phyloP scores from a whole-genome alignment of 1,140 invertebrate genomes.

The Drosophila lini region DNA sequence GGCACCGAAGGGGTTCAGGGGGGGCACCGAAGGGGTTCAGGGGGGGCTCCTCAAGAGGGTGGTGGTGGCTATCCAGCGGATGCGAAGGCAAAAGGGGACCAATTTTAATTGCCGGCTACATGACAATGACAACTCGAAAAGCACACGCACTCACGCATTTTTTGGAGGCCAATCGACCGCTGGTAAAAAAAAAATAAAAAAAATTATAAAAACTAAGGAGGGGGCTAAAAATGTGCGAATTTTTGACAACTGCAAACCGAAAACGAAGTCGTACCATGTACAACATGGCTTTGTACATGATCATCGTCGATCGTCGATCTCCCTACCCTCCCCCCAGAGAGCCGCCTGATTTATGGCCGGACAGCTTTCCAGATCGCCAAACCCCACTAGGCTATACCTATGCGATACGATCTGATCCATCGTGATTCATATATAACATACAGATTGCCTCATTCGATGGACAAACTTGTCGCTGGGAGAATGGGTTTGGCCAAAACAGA shows the following conservation, averaged over 20 bases:
- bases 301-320: conserved; percentile 1
- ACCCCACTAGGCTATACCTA: conserved; percentile 4
- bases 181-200: conserved; percentile 6
- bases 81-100: conserved; percentile 50
- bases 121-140: conserved; percentile 57
- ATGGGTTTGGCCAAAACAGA: conserved; percentile 8
- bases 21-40: background rate
- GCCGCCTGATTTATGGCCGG: conserved; percentile 44
- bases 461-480: conserved; percentile 9
- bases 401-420: conserved; percentile 5
- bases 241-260: conserved; percentile 71
- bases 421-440: conserved; percentile 42
- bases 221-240: conserved; percentile 65
- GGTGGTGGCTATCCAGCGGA: background rate
- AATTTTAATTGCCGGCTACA: conserved; percentile 78
- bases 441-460: conserved; percentile 44
- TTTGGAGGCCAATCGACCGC: conserved; percentile 25
- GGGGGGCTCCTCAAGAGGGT: background rate
- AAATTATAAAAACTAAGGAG: background rate
- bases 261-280: conserved; percentile 59
- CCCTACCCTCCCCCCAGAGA: background rate
- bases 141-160: conserved; percentile 43
- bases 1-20: background rate
- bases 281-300: conserved; percentile 57
- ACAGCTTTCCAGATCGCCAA: conserved; percentile 40